A percentile compares a stretch with the other conserved stretches of the same genome.
Evolutionary conservation across 2,888 invertebrate genomes (phyloP).

Genomic region (Hymenopus coronatus): DNA sequence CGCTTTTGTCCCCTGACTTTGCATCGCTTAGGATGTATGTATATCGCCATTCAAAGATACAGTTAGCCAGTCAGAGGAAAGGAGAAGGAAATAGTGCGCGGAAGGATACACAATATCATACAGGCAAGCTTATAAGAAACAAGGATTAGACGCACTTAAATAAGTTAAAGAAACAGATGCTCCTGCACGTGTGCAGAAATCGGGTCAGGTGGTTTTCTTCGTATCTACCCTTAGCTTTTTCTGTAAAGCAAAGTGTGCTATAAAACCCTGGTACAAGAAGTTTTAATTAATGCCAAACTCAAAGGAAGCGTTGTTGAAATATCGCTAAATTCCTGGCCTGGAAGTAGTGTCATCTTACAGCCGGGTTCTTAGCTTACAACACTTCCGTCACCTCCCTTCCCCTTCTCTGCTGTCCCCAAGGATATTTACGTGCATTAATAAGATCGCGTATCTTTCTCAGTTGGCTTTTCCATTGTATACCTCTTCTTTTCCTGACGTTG

Average conservation of each 20-base stretch:
- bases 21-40: too few relatives aligned
- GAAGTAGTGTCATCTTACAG: neutral
- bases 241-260: neutral
- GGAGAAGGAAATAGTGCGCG: too few relatives aligned
- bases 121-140: too few relatives aligned
- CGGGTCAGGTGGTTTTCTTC: neutral
- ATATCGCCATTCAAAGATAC: too few relatives aligned
- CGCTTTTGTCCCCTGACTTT: too few relatives aligned
- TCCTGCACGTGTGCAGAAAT: neutral
- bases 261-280: neutral
- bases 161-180: too few relatives aligned
- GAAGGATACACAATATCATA: too few relatives aligned
- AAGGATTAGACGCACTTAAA: too few relatives aligned
- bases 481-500: too few relatives aligned
- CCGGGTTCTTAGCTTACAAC: neutral
- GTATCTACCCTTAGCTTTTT: neutral
- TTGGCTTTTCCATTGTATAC: neutral
- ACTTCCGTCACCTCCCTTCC: neutral
- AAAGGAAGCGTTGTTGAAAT: conserved; percentile 11
- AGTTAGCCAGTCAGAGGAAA: too few relatives aligned
- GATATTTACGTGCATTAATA: conserved; percentile 18
- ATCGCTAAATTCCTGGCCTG: conserved; percentile 18
- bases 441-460: neutral
- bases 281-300: conserved; percentile 17
- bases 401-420: neutral